Percentiles rank a stretch among this genome's conserved stretches.
These are phyloP conservation scores for Luehdorfia chinensis DNA, from an alignment of 1,140 invertebrate species.

Conservation along the genomic window DNA sequence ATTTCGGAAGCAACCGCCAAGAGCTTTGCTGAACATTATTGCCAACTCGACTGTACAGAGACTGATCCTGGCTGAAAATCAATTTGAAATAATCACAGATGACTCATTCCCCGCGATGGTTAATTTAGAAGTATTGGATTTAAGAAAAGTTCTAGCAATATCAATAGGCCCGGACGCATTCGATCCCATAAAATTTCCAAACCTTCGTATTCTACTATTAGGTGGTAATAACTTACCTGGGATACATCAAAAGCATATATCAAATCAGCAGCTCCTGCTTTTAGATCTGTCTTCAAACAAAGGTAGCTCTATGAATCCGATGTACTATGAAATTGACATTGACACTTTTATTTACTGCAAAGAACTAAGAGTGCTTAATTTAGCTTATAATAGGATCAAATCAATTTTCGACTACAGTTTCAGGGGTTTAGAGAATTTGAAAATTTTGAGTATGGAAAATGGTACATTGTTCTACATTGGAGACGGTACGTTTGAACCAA, in stretches of 20 bases:
- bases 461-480: slow-evolving; percentile 71
- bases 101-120: slow-evolving; percentile 75
- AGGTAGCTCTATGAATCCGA: slow-evolving; percentile 47
- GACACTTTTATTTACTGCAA: slow-evolving; percentile 49
- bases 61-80: slow-evolving; percentile 74
- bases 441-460: slow-evolving; percentile 73
- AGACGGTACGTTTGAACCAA: slow-evolving; percentile 55
- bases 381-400: slow-evolving; percentile 74
- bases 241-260: slow-evolving; percentile 65
- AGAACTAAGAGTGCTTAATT: slow-evolving; percentile 51
- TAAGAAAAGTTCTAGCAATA: slow-evolving; percentile 61
- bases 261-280: slow-evolving; percentile 61
- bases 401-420: slow-evolving; percentile 70
- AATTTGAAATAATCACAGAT: slow-evolving; percentile 72
- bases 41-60: slow-evolving; percentile 69
- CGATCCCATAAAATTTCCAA: slow-evolving; percentile 58
- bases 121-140: slow-evolving; percentile 70
- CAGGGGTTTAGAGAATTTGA: slow-evolving; percentile 62
- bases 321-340: slow-evolving; percentile 67
- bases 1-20: slow-evolving; percentile 68
- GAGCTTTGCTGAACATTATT: slow-evolving; percentile 63
- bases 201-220: slow-evolving; percentile 66
- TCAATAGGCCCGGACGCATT: slow-evolving; percentile 52
- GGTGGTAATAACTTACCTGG: slow-evolving; percentile 71
- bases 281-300: slow-evolving; percentile 75